A percentile compares a stretch with the other conserved stretches of the same genome.
Conservation (phyloP, 2,888 invertebrate genomes). For the Tortrix viridana region DNA sequence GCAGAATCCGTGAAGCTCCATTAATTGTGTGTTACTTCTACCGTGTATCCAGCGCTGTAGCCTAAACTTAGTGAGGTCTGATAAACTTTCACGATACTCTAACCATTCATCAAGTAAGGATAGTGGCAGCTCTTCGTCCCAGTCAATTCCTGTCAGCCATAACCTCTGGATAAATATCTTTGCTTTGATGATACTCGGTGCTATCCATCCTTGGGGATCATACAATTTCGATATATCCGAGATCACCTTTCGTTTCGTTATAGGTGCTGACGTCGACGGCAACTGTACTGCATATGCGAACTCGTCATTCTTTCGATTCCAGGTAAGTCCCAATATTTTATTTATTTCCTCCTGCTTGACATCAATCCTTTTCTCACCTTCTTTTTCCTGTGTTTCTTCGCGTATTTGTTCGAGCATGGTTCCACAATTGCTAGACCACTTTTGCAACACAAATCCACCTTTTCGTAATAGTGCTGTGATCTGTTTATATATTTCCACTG, state of each 20-base stretch:
- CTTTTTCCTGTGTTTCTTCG: constrained; percentile 4
- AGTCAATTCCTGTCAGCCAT: constrained; percentile 15
- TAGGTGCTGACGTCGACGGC: background rate
- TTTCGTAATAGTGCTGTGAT: background rate
- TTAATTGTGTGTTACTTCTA: background rate
- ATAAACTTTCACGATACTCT: background rate
- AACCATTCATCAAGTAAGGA: background rate
- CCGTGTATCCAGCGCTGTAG: background rate
- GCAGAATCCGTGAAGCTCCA: constrained; percentile 2
- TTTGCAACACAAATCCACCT: constrained; percentile 31
- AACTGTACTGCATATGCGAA: constrained; percentile 8
- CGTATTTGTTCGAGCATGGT: constrained; percentile 12
- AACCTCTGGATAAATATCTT: constrained; percentile 35
- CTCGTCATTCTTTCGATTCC: constrained; percentile 16
- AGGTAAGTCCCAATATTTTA: constrained; percentile 26
- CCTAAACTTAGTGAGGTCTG: background rate
- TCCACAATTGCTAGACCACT: constrained; percentile 21
- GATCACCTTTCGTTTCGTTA: constrained; percentile 27
- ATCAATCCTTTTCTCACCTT: constrained; percentile 2
- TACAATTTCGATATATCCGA: constrained; percentile 30
- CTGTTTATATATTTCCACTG: constrained; percentile 14
- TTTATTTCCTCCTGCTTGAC: constrained; percentile 4
- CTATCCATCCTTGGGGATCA: constrained; percentile 39
- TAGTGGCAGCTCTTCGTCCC: constrained; percentile 12
- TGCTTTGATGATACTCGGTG: constrained; percentile 31